Conservation (phyloP, 1,140 invertebrate species). For the Belonocnema kinseyi region DNA sequence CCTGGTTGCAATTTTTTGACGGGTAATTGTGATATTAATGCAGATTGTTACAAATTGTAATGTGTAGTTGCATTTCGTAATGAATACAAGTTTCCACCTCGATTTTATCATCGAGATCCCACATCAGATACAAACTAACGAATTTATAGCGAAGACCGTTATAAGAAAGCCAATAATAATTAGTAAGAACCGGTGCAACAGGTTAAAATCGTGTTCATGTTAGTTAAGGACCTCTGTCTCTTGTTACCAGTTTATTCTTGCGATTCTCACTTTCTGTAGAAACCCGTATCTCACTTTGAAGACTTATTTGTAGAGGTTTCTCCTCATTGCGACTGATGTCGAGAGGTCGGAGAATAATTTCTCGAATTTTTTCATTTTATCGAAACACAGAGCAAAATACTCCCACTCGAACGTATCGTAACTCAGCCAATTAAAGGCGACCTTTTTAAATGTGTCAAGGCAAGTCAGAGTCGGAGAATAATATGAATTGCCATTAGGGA, state of each 20-base stretch:
- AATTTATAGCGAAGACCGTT: conserved; percentile 13
- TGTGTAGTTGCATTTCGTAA: neutral
- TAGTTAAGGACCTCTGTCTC: neutral
- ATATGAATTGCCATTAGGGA: too few relatives aligned
- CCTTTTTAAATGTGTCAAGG: too few relatives aligned
- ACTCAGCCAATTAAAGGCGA: neutral
- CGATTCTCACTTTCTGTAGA: conserved; percentile 25
- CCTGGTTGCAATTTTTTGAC: neutral
- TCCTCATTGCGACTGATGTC: neutral
- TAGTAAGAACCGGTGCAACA: conserved; percentile 13
- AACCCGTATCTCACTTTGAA: conserved; percentile 20
- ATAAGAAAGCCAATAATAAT: conserved; percentile 15
- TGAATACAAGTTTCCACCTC: neutral
- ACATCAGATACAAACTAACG: neutral
- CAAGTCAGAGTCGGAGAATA: too few relatives aligned
- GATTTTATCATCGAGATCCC: conserved; percentile 12
- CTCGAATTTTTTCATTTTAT: neutral
- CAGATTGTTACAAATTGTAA: conserved; percentile 4
- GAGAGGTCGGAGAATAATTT: conserved; percentile 12
- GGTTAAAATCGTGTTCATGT: neutral
- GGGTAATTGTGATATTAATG: neutral
- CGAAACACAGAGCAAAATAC: neutral
- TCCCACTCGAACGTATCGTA: neutral
- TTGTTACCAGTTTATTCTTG: conserved; percentile 14
- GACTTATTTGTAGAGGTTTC: conserved; percentile 19